Percentiles rank a stretch among this genome's conserved stretches.
Evolutionary conservation across 2,888 invertebrate genomes (phyloP).

Genomic region (Chrysolina oricalcia): DNA sequence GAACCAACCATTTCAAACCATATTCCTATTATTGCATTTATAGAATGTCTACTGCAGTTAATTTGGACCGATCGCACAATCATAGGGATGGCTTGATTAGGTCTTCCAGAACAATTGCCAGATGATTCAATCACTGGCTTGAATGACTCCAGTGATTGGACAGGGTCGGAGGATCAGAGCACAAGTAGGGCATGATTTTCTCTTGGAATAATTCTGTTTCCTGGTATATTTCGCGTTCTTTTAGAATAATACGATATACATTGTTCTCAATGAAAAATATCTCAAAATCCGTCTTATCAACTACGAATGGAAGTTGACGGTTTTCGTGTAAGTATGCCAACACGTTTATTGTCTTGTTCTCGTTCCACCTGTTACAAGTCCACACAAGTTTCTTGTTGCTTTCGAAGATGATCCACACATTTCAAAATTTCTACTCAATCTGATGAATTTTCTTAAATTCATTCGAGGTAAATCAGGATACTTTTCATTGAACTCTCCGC

Average conservation of each 20-base stretch:
- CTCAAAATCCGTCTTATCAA: no score
- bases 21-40: background rate
- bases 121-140: constrained; percentile 9
- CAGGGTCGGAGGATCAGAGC: background rate
- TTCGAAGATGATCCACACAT: no score
- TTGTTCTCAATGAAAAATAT: no score
- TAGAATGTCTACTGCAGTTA: constrained; percentile 8
- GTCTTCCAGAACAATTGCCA: constrained; percentile 24
- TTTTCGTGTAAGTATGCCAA: no score
- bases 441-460: no score
- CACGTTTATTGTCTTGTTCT: no score
- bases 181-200: background rate
- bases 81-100: constrained; percentile 6
- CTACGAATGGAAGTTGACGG: no score
- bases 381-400: no score
- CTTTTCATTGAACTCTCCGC: no score
- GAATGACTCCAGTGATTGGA: constrained; percentile 12
- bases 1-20: background rate
- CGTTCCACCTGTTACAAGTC: no score
- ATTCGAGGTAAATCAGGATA: no score
- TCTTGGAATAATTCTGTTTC: background rate
- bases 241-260: background rate
- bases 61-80: constrained; percentile 3
- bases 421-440: no score
- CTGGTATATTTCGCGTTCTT: background rate